Percentiles rank a stretch among this genome's conserved stretches.
Conservation (phyloP, 2,797 vertebrate species). For the Echiichthys vipera region DNA sequence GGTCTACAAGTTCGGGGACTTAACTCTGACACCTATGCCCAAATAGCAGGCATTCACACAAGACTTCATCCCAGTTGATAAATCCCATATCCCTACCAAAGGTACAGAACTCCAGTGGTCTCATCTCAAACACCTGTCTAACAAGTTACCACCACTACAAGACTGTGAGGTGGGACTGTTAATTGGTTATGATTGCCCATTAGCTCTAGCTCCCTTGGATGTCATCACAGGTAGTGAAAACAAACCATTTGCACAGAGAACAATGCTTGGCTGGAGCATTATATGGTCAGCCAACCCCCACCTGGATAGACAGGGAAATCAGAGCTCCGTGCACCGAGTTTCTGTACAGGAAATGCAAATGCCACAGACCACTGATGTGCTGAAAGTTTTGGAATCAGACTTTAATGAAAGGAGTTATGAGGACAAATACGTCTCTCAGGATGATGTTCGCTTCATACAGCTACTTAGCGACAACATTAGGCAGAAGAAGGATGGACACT, state of each 20-base stretch:
- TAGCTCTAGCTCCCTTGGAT: slow-evolving; percentile 35
- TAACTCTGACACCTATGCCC: too few relatives aligned
- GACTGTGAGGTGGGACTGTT: slow-evolving; percentile 50
- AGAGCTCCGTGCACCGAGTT: slow-evolving; percentile 34
- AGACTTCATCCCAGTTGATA: slow-evolving; percentile 38
- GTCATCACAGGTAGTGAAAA: slow-evolving; percentile 38
- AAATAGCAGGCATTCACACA: slow-evolving; percentile 25
- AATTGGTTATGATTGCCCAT: slow-evolving; percentile 43
- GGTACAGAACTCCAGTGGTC: slow-evolving; percentile 37
- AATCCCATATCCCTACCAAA: slow-evolving; percentile 45
- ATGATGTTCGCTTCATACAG: slow-evolving; percentile 8
- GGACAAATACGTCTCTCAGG: slow-evolving; percentile 13
- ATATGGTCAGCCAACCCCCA: slow-evolving; percentile 39
- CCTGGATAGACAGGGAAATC: slow-evolving; percentile 22
- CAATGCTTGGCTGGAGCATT: slow-evolving; percentile 50
- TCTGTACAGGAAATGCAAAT: slow-evolving; percentile 24
- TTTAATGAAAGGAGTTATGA: slow-evolving; percentile 41
- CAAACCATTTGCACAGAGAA: slow-evolving; percentile 40
- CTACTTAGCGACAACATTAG: not conserved
- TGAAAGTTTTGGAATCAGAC: slow-evolving; percentile 36
- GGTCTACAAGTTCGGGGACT: too few relatives aligned
- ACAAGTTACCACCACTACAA: too few relatives aligned
- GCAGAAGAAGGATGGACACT: not conserved
- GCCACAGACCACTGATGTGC: slow-evolving; percentile 16
- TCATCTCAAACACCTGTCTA: slow-evolving; percentile 17